Evolutionary conservation across 2,797 vertebrate genomes (phyloP).

Genomic region (Ispidina lecontei): DNA sequence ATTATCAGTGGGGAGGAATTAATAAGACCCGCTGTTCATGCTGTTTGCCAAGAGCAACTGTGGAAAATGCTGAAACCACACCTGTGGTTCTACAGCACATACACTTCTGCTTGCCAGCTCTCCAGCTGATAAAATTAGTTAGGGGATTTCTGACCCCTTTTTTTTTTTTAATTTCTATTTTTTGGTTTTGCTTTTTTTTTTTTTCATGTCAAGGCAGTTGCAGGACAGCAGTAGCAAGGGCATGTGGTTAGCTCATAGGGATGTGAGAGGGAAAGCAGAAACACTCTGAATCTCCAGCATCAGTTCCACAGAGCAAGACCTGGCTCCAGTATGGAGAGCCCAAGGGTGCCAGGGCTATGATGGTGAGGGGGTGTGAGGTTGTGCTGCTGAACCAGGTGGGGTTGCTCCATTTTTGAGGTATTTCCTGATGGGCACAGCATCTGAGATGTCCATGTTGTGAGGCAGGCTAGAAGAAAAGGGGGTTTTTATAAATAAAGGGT

Average conservation of each 20-base stretch:
- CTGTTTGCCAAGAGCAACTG: constrained; percentile 55
- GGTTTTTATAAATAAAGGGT: not conserved
- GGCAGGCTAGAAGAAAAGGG: not conserved
- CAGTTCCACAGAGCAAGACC: not conserved
- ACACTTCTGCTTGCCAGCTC: constrained; percentile 53
- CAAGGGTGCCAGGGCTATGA: fast-evolving
- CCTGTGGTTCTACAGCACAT: constrained; percentile 6
- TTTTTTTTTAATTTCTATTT: not conserved
- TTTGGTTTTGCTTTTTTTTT: not conserved
- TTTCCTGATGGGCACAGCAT: not conserved
- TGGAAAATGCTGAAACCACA: constrained; percentile 52
- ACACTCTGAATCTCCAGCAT: not conserved
- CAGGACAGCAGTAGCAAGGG: not conserved
- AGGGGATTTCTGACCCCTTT: constrained; percentile 62
- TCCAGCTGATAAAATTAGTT: constrained; percentile 71
- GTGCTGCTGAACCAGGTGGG: fast-evolving
- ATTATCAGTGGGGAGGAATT: constrained; percentile 33
- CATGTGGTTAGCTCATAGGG: constrained; percentile 61
- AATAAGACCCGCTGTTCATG: constrained; percentile 15
- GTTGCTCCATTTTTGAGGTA: not conserved
- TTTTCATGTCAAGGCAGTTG: constrained; percentile 49
- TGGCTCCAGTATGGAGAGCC: not conserved
- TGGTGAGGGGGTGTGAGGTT: not conserved
- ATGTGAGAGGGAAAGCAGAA: constrained; percentile 74
- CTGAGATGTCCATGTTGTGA: not conserved